Base-by-base conservation (phyloP, 2,797 vertebrate genomes). In the Smutsia gigantea region DNA sequence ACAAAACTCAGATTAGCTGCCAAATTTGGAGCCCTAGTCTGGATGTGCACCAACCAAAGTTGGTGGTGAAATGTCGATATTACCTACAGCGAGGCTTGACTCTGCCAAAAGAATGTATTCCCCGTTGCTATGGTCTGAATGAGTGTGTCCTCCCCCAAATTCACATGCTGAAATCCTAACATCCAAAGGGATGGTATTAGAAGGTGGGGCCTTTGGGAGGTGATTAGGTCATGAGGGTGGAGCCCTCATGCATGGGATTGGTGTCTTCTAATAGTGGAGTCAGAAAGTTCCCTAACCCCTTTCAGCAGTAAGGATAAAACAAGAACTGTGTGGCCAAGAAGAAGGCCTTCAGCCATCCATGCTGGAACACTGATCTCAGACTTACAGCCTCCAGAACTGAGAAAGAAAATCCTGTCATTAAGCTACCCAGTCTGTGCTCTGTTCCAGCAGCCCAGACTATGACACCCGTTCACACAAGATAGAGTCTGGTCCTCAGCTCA, bases 21-120 rank as follows among this genome's bases (percentile, higher is more conserved):
- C 87, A 95, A 81, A 84, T 94, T 78, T 92, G 61, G 71, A 96
- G 34, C 46, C 11, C 51, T 61, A 63, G 7, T 53, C 42, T 69
- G 93, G 79, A 81, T 75, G 23, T 39, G 17, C 77, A 64, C 64
- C 93, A 93, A 77, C 51, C 8, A 93, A 34, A 93, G 71, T 42
- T 92, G 64, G 27, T 84, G 18, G 37, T 31, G 0, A 81, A 78
- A 23, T 19, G 7, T 74, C 51, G 23, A 14, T 90, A 71, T 84
- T 77, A 49, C 55, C 31, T 46, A 77, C 11, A 37, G 21, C 11
- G 55, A 87, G 23, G 31, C 13, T 64, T 42, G n/a, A 71, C 66
- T 90, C 59, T 88, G 21, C 69, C n/a, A 61, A 37, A 95, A 95
- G 12, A 92, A 68, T 34, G 5, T 21, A 34, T 77, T 69, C 17